These are phyloP conservation scores for Melangyna quadrimaculata DNA, from an alignment of 2,888 invertebrate species.

Conservation along the genomic window DNA sequence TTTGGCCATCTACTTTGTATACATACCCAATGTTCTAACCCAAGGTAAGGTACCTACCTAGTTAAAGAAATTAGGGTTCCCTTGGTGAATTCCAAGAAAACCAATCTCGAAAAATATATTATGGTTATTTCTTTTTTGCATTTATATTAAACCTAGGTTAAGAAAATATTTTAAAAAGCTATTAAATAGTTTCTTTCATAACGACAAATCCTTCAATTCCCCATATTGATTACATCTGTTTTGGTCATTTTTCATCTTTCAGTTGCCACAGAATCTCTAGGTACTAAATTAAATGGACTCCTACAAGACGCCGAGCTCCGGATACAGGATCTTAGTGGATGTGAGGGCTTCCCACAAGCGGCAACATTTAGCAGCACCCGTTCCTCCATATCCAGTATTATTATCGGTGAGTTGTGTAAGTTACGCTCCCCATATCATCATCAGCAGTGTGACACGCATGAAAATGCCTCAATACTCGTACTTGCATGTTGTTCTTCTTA, in stretches of 20 bases:
- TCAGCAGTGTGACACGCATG: background rate
- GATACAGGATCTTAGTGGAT: constrained; percentile 88
- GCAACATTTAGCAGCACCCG: constrained; percentile 78
- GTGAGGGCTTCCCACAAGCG: constrained; percentile 80
- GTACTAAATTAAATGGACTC: constrained; percentile 88
- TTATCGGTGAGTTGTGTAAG: constrained; percentile 81
- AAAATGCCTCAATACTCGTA: background rate
- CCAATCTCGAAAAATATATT: too few species aligned
- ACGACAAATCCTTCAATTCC: background rate
- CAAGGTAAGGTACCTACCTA: too few species aligned
- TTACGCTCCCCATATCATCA: background rate
- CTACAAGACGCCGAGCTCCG: constrained; percentile 91
- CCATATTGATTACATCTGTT: constrained; percentile 30
- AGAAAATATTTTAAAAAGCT: background rate
- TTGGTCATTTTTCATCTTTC: constrained; percentile 13
- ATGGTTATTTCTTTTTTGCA: too few species aligned
- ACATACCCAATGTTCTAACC: too few species aligned
- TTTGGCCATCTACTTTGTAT: too few species aligned
- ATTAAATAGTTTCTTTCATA: background rate
- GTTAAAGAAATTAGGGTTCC: too few species aligned
- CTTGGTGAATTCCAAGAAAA: too few species aligned
- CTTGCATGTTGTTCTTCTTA: background rate
- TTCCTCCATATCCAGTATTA: constrained; percentile 83
- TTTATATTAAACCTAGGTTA: background rate
- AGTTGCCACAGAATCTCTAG: constrained; percentile 85